A percentile compares a stretch with the other conserved stretches of the same genome.
Evolutionary conservation across 1,140 invertebrate genomes (phyloP).

Genomic region (Drosophila trapezifrons): DNA sequence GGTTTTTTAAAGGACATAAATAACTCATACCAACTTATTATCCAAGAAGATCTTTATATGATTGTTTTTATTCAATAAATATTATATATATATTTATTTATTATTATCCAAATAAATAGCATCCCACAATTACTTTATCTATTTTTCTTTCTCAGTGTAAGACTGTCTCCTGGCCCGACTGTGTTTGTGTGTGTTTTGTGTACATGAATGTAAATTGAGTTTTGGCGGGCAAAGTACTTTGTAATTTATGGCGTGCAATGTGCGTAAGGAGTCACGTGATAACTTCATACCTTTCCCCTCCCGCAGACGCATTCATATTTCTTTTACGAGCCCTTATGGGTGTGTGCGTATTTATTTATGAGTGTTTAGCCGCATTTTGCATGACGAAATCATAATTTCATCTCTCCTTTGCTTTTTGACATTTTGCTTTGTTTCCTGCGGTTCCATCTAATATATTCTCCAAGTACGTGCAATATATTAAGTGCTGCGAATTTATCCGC

Average conservation of each 20-base stretch:
- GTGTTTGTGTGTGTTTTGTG: conserved; percentile 35
- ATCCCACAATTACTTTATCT: neutral
- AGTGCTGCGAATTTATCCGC: conserved; percentile 35
- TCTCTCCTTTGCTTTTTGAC: conserved; percentile 57
- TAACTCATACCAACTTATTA: too few relatives aligned
- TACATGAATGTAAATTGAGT: conserved; percentile 80
- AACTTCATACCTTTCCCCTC: conserved; percentile 62
- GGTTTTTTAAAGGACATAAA: too few relatives aligned
- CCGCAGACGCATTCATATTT: conserved; percentile 35
- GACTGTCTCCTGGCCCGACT: neutral
- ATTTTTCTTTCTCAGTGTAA: neutral
- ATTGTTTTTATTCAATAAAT: too few relatives aligned
- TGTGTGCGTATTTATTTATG: conserved; percentile 66
- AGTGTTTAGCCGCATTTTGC: conserved; percentile 75
- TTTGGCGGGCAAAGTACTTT: conserved; percentile 79
- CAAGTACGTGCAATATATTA: conserved; percentile 74
- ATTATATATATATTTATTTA: too few relatives aligned
- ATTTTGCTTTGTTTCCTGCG: conserved; percentile 71
- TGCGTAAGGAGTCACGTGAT: conserved; percentile 81
- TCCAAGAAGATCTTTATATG: too few relatives aligned
- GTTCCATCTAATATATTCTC: conserved; percentile 47
- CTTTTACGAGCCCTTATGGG: conserved; percentile 57
- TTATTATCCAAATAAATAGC: neutral
- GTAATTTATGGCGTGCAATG: conserved; percentile 82
- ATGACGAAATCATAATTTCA: conserved; percentile 82